Evolutionary conservation across 1,140 invertebrate species (phyloP).

Genomic region (Lamellibrachia luymesi): DNA sequence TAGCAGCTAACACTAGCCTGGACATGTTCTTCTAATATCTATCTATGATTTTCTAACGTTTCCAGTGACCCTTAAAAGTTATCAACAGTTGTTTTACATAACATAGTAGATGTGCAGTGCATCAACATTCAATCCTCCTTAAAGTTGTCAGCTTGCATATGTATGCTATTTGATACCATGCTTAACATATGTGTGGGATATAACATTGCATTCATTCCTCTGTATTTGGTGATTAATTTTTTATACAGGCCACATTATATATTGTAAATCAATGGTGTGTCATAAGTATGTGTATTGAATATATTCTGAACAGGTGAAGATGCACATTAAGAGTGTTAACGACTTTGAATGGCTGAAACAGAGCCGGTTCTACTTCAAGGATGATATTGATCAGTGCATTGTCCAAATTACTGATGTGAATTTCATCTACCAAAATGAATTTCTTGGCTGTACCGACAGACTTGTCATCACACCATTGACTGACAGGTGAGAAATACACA

Average conservation of each 20-base stretch:
- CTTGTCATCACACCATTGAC: constrained; percentile 95
- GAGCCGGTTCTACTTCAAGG: constrained; percentile 93
- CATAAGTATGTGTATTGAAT: background rate
- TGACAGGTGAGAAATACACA: constrained; percentile 69
- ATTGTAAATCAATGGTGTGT: background rate
- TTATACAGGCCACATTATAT: background rate
- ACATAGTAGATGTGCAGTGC: no score
- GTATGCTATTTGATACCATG: no score
- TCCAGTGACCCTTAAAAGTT: no score
- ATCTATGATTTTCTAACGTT: no score
- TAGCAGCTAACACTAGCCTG: no score
- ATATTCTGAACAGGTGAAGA: constrained; percentile 38
- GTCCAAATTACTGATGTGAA: constrained; percentile 93
- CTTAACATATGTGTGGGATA: no score
- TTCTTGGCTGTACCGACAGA: constrained; percentile 92
- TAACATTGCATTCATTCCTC: no score
- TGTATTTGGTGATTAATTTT: no score
- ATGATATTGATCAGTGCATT: constrained; percentile 87
- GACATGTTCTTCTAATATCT: no score
- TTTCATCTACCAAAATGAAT: constrained; percentile 95
- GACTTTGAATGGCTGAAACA: constrained; percentile 98
- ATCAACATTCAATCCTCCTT: no score
- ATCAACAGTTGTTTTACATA: no score
- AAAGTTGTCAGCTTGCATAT: no score
- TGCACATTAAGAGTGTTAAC: constrained; percentile 70